Evolutionary conservation across 2,113 vertebrate genomes (phyloP), one percentile per base, ranked within the genome.

Genomic region (Tympanuchus pallidicinctus): DNA sequence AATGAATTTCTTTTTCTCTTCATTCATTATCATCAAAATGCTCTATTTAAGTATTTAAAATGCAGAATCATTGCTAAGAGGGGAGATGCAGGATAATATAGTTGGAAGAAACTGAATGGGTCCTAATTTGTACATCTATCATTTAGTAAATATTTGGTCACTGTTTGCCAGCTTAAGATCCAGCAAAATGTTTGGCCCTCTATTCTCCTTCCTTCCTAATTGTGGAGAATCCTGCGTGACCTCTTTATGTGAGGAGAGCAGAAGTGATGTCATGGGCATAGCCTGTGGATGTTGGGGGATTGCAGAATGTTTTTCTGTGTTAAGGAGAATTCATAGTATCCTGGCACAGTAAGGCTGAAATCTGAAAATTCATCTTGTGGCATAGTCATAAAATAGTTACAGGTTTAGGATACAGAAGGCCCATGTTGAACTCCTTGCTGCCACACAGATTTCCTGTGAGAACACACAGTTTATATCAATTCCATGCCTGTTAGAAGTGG

Each of bases 21-120:
- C 25, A 43, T 91, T 91, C 25, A 61, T 92, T 86, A 57, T 75
- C 25, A 40, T 83, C 57, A 78, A 57, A 93, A 88, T 67, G 64
- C 32, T 91, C 80, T 88, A 71, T 86, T 82, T 57, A 66, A 77
- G 43, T 80, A n/a, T n/a, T n/a, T n/a, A 59, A 84, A 76, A 69
- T 15, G 15, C 20, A 45, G 7, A 71, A 24, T 67, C 54, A 56
- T 47, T 88, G 38, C 18, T 45, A 71, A 57, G 60, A 82, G 27
- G 16, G 13, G 5, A 60, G 80, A 71, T 45, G 50, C 64, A 88
- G 27, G 52, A 32, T 80, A 32, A 60, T 72, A 42, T 15, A 59
- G 8, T 4, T 4, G 14, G 6, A 34, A 50, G 66, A 87, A 87
- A 28, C 5, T 84, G 48, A 82, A 66, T 42, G 84, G 56, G 82